Evolutionary conservation across 1,140 invertebrate species (phyloP).

Genomic region (Drosophila carrolli): DNA sequence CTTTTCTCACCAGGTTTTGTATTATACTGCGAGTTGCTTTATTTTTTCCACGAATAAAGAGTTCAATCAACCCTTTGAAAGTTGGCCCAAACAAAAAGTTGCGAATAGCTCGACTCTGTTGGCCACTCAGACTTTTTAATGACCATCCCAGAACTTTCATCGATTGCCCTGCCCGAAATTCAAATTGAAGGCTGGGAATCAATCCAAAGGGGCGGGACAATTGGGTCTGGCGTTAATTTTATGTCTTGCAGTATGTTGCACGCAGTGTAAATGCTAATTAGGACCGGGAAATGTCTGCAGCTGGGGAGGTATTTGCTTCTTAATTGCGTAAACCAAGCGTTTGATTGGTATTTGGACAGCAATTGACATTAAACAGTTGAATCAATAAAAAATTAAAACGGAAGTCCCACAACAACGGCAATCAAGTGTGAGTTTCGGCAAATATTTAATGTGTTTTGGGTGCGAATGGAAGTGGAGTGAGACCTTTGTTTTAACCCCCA

Average conservation of each 20-base stretch:
- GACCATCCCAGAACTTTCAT: conserved; percentile 22
- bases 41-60: conserved; percentile 17
- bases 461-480: neutral
- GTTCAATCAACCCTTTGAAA: conserved; percentile 69
- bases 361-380: conserved; percentile 79
- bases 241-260: conserved; percentile 74
- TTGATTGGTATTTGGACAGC: conserved; percentile 79
- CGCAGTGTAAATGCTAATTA: conserved; percentile 79
- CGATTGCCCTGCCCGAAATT: conserved; percentile 26
- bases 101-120: conserved; percentile 35
- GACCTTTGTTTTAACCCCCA: conserved; percentile 10
- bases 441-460: conserved; percentile 65
- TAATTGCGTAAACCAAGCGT: conserved; percentile 77
- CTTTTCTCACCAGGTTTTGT: conserved; percentile 67
- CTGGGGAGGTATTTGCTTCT: conserved; percentile 51
- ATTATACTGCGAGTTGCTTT: conserved; percentile 30
- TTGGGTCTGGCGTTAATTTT: conserved; percentile 55
- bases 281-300: conserved; percentile 21
- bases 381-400: conserved; percentile 80
- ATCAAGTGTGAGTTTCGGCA: conserved; percentile 64
- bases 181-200: conserved; percentile 15
- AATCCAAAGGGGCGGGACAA: neutral
- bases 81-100: conserved; percentile 67
- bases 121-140: conserved; percentile 53
- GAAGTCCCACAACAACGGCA: conserved; percentile 36